These are phyloP conservation scores for Trogon surrucura DNA, from an alignment of 2,113 vertebrate species.

Conservation along the genomic window DNA sequence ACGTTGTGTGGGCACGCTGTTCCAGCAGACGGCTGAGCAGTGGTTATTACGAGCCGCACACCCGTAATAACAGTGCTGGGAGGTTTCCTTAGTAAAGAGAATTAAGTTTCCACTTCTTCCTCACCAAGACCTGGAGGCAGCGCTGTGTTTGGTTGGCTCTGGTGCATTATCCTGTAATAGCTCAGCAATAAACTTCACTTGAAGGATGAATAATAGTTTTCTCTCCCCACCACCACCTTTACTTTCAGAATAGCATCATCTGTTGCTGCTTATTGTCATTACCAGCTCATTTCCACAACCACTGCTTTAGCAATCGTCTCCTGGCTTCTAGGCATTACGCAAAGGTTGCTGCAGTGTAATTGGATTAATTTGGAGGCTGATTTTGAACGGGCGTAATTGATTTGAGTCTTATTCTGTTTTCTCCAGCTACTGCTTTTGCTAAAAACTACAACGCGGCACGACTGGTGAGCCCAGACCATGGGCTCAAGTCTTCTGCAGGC, in stretches of 20 bases:
- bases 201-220: constrained; percentile 36
- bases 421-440: not conserved
- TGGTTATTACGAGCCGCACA: constrained; percentile 56
- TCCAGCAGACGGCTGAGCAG: constrained; percentile 37
- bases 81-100: constrained; percentile 45
- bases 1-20: constrained; percentile 53
- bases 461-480: not conserved
- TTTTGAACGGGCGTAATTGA: constrained; percentile 48
- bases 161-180: constrained; percentile 24
- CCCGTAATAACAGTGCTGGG: constrained; percentile 37
- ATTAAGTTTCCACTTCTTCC: not conserved
- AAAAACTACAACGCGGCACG: not conserved
- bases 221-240: not conserved
- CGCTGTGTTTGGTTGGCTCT: not conserved
- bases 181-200: not conserved
- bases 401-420: constrained; percentile 43
- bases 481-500: not conserved
- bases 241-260: constrained; percentile 20
- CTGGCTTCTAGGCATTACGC: constrained; percentile 40
- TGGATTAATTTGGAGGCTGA: constrained; percentile 45
- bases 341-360: constrained; percentile 33
- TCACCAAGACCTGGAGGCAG: constrained; percentile 20
- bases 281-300: constrained; percentile 24
- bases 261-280: constrained; percentile 34
- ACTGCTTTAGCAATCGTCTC: constrained; percentile 31